Evolutionary conservation across 2,888 invertebrate genomes (phyloP).

Genomic region (Melieria omissa): DNA sequence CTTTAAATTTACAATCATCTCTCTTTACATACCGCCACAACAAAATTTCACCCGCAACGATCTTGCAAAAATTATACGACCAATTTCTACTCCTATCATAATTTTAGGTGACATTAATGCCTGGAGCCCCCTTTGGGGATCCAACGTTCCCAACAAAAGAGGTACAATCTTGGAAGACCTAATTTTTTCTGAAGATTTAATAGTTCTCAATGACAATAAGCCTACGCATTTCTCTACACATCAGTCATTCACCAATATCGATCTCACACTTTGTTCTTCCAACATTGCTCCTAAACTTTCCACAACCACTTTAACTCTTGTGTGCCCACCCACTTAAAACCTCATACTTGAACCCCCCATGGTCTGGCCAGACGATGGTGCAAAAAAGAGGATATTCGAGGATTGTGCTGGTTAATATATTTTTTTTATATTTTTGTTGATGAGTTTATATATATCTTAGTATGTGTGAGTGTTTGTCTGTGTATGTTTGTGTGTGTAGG

Average conservation of each 20-base stretch:
- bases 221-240: not conserved
- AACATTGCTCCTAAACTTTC: not conserved
- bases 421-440: too few species aligned
- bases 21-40: constrained; percentile 16
- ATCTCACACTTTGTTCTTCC: not conserved
- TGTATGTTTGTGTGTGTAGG: too few species aligned
- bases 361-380: too few species aligned
- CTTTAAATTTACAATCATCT: constrained; percentile 14
- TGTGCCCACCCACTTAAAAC: too few species aligned
- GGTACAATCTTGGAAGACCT: constrained; percentile 8
- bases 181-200: too few species aligned
- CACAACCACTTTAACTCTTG: too few species aligned
- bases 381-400: too few species aligned
- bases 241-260: not conserved
- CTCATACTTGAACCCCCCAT: too few species aligned
- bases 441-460: too few species aligned
- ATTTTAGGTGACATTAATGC: constrained; percentile 29
- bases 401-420: too few species aligned
- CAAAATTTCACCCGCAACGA: constrained; percentile 13
- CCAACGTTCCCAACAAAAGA: not conserved
- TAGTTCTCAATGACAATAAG: too few species aligned
- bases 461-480: too few species aligned
- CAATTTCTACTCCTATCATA: constrained; percentile 13
- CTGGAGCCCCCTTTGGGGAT: constrained; percentile 34
- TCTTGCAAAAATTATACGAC: constrained; percentile 3